Evolutionary conservation across 1,140 invertebrate genomes (phyloP), one percentile per base, ranked within the genome.

Genomic region (Eriosoma lanigerum): DNA sequence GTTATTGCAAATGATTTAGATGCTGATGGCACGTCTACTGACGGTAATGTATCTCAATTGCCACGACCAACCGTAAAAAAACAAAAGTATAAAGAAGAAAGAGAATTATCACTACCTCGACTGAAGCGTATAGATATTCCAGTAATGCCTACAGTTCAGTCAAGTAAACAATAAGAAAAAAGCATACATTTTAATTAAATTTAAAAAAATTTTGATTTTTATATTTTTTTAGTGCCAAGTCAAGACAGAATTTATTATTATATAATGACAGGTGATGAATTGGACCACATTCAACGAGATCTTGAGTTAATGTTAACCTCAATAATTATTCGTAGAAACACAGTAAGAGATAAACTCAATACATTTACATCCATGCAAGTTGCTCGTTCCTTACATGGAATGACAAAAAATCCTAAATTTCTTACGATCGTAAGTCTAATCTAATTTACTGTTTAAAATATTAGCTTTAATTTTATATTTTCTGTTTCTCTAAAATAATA

Each of bases 231-330:
- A 78, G 75, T 78, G 24, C 13, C 62, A 10, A 19, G 12, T 17
- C n/a, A 19, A 19, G 75, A 58, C n/a, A n/a, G n/a, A 3, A 62
- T 62, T 10, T 48, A 56, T n/a, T 12, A 44, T 2, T 48, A 78
- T 46, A 17, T 62, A 60, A 87, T 93, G 68, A 88, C 87, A 2
- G 91, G 93, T 85, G 94, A 96, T 82, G 95, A 97, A 85, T 86
- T 97, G 17, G 94, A 97, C 85, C 88, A 88, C 0, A 86, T 97
- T 15, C 95, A 98, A 84, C 84, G 92, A 58, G 96, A 97, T 85
- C 86, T 97, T n/a, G 95, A 98, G 86, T 91, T 91, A 58, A 85
- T 97, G 44, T 87, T 96, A 15, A 94, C 93, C 0, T 92, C 92
- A 58, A 92, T 93, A 46, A 92, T 93, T 1, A 88, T 95, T 2